Conservation (phyloP, 92 coral and sea anemone species). For the Bergia sp. region DNA sequence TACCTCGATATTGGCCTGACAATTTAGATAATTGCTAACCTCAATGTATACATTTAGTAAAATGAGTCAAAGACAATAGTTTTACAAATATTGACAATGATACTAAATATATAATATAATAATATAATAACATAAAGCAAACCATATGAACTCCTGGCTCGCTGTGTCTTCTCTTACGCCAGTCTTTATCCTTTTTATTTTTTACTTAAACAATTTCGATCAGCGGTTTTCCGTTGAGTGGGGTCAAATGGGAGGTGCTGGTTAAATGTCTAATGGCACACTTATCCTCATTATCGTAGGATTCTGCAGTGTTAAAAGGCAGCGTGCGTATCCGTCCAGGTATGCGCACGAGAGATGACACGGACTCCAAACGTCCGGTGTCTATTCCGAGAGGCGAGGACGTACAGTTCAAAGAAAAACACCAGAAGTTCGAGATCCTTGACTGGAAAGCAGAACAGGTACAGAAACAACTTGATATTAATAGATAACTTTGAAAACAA, state of each 20-base stretch:
- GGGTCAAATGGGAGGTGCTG: too few relatives aligned
- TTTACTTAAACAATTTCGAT: background rate
- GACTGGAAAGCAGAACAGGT: slow-evolving; percentile 50
- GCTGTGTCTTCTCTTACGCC: too few relatives aligned
- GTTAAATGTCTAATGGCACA: background rate
- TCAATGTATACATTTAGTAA: too few relatives aligned
- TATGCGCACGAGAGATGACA: slow-evolving; percentile 9
- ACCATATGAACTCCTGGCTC: background rate
- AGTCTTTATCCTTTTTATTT: too few relatives aligned
- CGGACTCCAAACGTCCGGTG: slow-evolving; percentile 31
- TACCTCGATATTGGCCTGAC: too few relatives aligned
- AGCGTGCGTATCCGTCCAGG: slow-evolving; percentile 34
- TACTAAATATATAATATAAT: too few relatives aligned
- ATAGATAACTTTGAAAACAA: too few relatives aligned
- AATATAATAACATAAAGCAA: too few relatives aligned
- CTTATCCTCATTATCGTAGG: background rate
- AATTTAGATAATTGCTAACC: too few relatives aligned
- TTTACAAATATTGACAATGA: too few relatives aligned
- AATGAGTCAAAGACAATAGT: too few relatives aligned
- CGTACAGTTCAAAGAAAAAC: slow-evolving; percentile 32
- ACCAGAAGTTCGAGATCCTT: slow-evolving; percentile 37
- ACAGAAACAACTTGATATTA: background rate
- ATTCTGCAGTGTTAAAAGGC: slow-evolving; percentile 41
- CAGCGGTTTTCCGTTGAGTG: too few relatives aligned
- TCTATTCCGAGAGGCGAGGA: slow-evolving; percentile 26